A percentile compares a stretch with the other conserved stretches of the same genome.
phyloP scores from a whole-genome alignment of 2,797 vertebrate species.

The Staurois parvus region DNA sequence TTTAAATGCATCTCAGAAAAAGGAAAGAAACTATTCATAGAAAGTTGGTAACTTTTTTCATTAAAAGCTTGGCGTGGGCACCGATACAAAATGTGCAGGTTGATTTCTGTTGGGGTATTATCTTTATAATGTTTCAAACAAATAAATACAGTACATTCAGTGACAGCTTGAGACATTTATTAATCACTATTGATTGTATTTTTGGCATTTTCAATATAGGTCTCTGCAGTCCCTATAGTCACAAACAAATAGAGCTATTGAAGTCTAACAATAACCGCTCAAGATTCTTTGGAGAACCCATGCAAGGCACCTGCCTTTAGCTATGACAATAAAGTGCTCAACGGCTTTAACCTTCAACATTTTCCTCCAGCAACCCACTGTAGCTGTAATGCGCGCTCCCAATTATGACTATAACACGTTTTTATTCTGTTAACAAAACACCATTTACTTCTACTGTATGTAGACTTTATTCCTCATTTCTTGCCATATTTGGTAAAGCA shows the following conservation, averaged over 20 bases:
- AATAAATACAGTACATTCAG: conserved; percentile 19
- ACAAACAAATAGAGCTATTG: conserved; percentile 23
- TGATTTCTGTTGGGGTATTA: conserved; percentile 30
- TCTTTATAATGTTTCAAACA: conserved; percentile 23
- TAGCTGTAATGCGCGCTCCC: not conserved
- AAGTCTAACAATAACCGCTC: conserved; percentile 26
- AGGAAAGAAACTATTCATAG: not conserved
- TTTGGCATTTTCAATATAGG: not conserved
- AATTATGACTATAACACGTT: not conserved
- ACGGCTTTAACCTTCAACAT: conserved; percentile 4
- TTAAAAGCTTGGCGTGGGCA: conserved; percentile 18
- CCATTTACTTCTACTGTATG: conserved; percentile 25
- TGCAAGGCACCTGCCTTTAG: conserved; percentile 8
- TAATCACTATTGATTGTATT: conserved; percentile 44
- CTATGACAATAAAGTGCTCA: conserved; percentile 24
- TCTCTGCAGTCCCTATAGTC: not conserved
- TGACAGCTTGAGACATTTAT: conserved; percentile 46
- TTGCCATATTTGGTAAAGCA: not conserved
- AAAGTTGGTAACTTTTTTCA: not conserved
- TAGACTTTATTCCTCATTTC: not conserved
- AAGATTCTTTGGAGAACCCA: not conserved
- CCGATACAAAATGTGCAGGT: conserved; percentile 4
- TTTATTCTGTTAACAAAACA: conserved; percentile 38
- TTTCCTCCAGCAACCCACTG: conserved; percentile 4
- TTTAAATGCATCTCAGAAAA: not conserved